Base-by-base conservation (phyloP, 2,888 invertebrate genomes). In the Amphipoea lucens region DNA sequence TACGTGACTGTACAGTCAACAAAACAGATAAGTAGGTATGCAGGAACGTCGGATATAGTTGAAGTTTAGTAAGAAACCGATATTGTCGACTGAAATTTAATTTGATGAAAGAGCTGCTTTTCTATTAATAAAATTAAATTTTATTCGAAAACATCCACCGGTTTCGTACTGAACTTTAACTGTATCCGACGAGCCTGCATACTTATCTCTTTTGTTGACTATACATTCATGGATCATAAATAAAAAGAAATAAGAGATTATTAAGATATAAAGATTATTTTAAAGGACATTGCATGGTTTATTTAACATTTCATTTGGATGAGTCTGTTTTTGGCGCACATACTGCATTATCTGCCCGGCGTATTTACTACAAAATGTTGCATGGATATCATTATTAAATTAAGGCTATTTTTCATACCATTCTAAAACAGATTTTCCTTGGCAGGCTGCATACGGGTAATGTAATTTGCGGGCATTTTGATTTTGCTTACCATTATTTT, bases 401-500 rank as follows among this genome's bases (percentile, higher is more conserved):
- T 17, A 29, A 14, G n/a, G 20, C 9, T 62, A n/a, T 54, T 29
- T 29, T 40, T 20, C 42, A 12, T 54, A 40, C 45, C 20, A 40
- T 65, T 54, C 20, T 40, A 6, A 66, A 79, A 81, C 66, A 60
- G 11, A 48, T 57, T 36, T 72, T 65, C 6, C 23, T 57, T 23
- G 14, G 17, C 71, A 45, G 45, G 20, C 29, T 69, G 14, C 60
- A 29, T 79, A 29, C 17, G 23, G 23, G 45, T 66, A 40, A 51
- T 72, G 57, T 29, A 65, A 40, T 40, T 51, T 79, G 14, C 74
- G 42, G 14, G 51, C 23, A 4, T 14, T 67, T 42, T 60, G 51
- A 67, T 60, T 74, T 82, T 74, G 42, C 36, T 42, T 40, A 42
- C 11, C n/a, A 42, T 79, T 74, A 74, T 36, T 36, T 79, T 36